Evolutionary conservation across 53 echinoderm and acorn worm genomes (phyloP), one percentile per base, ranked within the genome.

Genomic region (Hippasteria phrygiana): DNA sequence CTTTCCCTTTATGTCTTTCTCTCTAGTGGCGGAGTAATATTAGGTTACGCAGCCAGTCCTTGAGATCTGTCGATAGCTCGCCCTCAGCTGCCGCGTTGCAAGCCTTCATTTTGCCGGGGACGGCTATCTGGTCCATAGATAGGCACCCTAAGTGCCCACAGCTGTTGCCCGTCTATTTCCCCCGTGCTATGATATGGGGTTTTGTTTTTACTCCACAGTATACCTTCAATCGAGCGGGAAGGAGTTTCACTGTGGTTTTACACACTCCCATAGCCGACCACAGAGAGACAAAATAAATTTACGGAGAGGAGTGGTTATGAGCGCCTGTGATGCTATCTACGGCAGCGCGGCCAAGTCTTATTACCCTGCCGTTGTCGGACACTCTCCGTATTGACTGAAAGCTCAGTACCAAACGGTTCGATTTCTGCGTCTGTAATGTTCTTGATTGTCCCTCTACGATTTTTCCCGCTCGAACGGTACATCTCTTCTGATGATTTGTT

Each of bases 121-220:
- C 45, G 31, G 51, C 71, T 31, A 71, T 85, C 71, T 67, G 50
- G 71, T 41, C 31, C 36, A 71, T 43, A 50, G 85, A 85, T 85
- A 85, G 85, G 69, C 85, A 36, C 38, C 71, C 50, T 53, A 85
- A 85, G 85, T 85, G 85, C 36, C 71, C 18, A 36, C 85, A 85
- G 85, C 85, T 85, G 85, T 85, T 64, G 70, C 66, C 34, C 83
- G 22, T 20, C 66, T 39, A 38, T 48, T 42, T 27, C 67, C 29
- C 66, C 45, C 85, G 48, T 53, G 85, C 85, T 70, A 85, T 85
- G 85, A 85, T 85, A 81, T 63, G 67, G 85, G 85, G 64, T n/a
- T n/a, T n/a, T n/a, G 24, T 22, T 28, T 79, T 85, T 31, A 24
- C 34, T 69, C 50, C 35, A 36, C 53, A 43, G 18, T 50, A 34